phyloP scores from a whole-genome alignment of 2,113 vertebrate species.

The Cricetomys ansorgei region DNA sequence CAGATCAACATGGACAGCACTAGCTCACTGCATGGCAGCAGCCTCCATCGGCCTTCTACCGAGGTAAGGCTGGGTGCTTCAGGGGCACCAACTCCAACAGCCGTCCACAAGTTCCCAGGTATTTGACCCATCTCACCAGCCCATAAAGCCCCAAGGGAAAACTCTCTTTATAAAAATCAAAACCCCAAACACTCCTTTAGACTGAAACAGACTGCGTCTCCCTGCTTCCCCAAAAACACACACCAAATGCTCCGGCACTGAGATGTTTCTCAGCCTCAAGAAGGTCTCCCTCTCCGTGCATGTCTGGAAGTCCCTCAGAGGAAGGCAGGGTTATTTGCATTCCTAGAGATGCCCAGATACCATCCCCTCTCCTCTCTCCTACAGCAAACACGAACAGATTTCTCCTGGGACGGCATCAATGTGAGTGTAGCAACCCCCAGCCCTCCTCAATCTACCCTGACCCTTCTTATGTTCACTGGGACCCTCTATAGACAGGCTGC shows the following conservation, averaged over 20 bases:
- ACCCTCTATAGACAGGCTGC: background rate
- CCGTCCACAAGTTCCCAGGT: background rate
- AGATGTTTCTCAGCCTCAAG: background rate
- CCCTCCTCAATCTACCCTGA: background rate
- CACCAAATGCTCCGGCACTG: background rate
- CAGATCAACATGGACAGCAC: conserved; percentile 90
- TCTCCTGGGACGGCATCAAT: conserved; percentile 99
- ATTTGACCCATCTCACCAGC: background rate
- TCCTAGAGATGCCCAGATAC: background rate
- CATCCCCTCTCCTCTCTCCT: conserved; percentile 78
- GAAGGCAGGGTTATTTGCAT: background rate
- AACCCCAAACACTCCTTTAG: background rate
- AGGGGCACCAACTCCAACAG: accelerated
- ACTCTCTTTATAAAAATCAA: background rate
- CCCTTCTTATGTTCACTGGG: background rate
- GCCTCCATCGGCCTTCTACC: conserved; percentile 88
- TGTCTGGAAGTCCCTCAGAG: background rate
- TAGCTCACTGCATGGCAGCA: conserved; percentile 90
- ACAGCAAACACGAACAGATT: conserved; percentile 98
- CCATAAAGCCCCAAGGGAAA: background rate
- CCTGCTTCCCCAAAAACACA: background rate
- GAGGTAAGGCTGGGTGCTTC: conserved; percentile 83
- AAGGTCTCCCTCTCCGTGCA: background rate
- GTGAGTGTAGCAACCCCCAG: conserved; percentile 88
- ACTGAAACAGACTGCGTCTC: background rate